Evolutionary conservation across 2,797 vertebrate genomes (phyloP).

Genomic region (Alectoris magna): DNA sequence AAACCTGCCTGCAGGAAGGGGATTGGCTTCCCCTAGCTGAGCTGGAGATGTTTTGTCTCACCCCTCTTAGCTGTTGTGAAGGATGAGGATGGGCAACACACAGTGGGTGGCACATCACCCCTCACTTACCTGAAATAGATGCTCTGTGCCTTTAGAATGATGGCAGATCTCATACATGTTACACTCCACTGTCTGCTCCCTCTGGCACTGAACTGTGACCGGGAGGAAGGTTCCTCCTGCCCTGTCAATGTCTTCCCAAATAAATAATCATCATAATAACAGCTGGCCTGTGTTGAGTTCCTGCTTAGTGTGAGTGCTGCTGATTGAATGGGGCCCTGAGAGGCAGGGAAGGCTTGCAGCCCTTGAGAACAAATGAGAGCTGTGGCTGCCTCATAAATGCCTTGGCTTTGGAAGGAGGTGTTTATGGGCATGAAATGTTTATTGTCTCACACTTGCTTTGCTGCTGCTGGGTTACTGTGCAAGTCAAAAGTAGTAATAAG

Average conservation of each 20-base stretch:
- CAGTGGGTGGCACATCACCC: background rate
- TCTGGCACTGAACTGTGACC: slow-evolving; percentile 49
- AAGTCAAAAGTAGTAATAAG: slow-evolving; percentile 23
- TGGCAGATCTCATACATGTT: slow-evolving; percentile 38
- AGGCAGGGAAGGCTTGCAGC: slow-evolving; percentile 27
- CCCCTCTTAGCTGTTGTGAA: background rate
- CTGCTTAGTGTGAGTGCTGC: slow-evolving; percentile 7
- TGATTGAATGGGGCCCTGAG: slow-evolving; percentile 12
- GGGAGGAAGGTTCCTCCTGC: slow-evolving; percentile 28
- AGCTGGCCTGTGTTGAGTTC: background rate
- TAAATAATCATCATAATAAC: slow-evolving; percentile 61
- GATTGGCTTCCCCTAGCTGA: background rate
- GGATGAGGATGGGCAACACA: background rate
- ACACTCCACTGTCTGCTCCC: background rate
- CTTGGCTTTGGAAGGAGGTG: slow-evolving; percentile 34
- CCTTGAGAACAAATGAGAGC: slow-evolving; percentile 1
- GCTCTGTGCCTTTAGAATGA: slow-evolving; percentile 38
- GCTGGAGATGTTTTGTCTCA: background rate
- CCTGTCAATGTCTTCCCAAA: slow-evolving; percentile 9
- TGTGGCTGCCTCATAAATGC: slow-evolving; percentile 29
- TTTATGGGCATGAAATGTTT: slow-evolving; percentile 41
- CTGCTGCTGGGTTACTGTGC: slow-evolving; percentile 10
- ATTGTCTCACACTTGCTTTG: slow-evolving; percentile 36
- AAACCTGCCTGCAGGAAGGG: background rate
- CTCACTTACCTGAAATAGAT: background rate